Evolutionary conservation across 2,797 vertebrate species (phyloP).

Genomic region (Hapalemur alaotrensis): DNA sequence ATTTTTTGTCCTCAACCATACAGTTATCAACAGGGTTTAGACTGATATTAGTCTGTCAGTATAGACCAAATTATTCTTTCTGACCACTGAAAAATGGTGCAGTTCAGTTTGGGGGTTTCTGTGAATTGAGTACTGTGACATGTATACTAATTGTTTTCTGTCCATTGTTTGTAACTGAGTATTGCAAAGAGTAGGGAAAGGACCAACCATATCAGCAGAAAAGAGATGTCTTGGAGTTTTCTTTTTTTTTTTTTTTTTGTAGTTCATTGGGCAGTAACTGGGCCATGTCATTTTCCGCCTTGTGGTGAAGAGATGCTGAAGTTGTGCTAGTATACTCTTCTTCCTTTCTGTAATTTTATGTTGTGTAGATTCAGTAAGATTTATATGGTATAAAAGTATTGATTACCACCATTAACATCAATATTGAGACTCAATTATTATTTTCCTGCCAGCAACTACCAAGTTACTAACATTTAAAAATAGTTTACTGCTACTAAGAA

Average conservation of each 20-base stretch:
- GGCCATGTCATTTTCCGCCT: not conserved
- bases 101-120: constrained; percentile 30
- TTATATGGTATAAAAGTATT: not conserved
- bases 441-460: not conserved
- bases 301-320: not conserved
- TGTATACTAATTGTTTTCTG: constrained; percentile 4
- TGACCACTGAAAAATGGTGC: not conserved
- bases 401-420: not conserved
- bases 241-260: not conserved
- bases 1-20: not conserved
- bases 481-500: constrained; percentile 2
- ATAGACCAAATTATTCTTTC: constrained; percentile 27
- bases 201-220: not conserved
- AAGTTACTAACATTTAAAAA: constrained; percentile 28
- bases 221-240: constrained; percentile 22
- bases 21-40: not conserved
- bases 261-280: constrained; percentile 48
- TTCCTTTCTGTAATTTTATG: constrained; percentile 22
- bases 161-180: not conserved
- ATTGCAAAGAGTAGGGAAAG: not conserved
- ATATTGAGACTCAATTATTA: constrained; percentile 3
- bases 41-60: not conserved
- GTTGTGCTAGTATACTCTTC: not conserved
- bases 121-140: not conserved
- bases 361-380: constrained; percentile 42